Base-by-base conservation (phyloP, 2,888 invertebrate genomes). In the Theretra japonica region DNA sequence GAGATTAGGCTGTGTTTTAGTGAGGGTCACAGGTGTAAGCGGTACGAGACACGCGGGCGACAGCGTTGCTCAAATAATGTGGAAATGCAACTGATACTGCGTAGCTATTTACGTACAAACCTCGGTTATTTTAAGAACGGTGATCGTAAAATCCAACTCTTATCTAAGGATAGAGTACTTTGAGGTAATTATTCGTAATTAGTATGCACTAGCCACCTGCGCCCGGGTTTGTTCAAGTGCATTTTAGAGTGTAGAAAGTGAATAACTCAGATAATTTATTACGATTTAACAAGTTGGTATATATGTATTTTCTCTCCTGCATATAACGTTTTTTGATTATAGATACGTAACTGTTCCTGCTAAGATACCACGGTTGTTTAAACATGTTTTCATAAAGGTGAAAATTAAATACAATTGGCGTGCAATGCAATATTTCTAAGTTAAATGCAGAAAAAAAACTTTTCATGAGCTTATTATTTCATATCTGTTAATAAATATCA, bases 21-120 rank as follows among this genome's bases (percentile, higher is more conserved):
- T 85, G 82, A 82, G 83, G 85, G 89, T 85, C 88, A 87, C 88
- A 88, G 85, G 87, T 88, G 88, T 86, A 88, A 83, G 87, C 86
- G 78, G 83, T 83, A 83, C 90, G 90, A 92, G 92, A 92, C 91
- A 91, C 82, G 84, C 87, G 86, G 92, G 92, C 91, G 92, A 88
- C 91, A 86, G 83, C 81, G 83, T 79, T 82, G 80, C 82, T 84
- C 80, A 83, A 82, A 84, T 83, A 80, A 84, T 89, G 88, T 88
- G 83, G 86, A 88, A 88, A 87, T 87, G 84, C 84, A 70, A 70
- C 33, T 53, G 23, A 70, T 65, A 70, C 33, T 56, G 48, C 65
- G 48, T 65, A 69, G 50, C 68, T 50, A 70, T 62, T 62, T 56
- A 30, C 53, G 53, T 70, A 56, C 53, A 53, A 53, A 50, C 33